Evolutionary conservation across 2,797 vertebrate genomes (phyloP).

Genomic region (Sebastes trivittatus): DNA sequence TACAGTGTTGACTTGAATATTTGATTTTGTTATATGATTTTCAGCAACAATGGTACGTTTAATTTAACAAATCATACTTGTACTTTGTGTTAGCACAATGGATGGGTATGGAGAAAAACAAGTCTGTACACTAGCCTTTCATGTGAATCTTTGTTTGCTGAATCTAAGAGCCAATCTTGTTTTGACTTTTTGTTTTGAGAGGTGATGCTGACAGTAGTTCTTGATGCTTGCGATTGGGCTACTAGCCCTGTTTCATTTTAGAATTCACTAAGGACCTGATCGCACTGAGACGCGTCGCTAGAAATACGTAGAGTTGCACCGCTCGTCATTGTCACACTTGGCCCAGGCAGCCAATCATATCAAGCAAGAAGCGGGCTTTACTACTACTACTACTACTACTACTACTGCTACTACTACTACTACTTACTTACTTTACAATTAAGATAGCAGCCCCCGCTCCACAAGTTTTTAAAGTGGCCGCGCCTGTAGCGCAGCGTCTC

Average conservation of each 20-base stretch:
- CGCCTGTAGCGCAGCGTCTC: rapidly evolving
- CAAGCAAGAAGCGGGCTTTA: no score
- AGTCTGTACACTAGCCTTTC: not conserved
- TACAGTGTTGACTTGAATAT: conserved; percentile 3
- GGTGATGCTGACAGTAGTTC: not conserved
- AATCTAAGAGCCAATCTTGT: not conserved
- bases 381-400: no score
- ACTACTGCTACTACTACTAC: no score
- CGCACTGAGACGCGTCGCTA: no score
- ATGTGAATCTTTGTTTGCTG: conserved; percentile 3
- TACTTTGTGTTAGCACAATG: conserved; percentile 4
- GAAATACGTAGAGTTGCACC: no score
- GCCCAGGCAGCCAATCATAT: no score
- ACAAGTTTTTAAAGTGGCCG: no score
- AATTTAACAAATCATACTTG: not conserved
- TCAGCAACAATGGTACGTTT: not conserved
- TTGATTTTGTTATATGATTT: not conserved
- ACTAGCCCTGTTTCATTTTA: not conserved
- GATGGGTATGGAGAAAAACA: not conserved
- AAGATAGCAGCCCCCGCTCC: no score
- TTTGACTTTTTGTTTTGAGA: not conserved
- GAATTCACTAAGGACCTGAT: no score
- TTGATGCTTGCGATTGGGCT: not conserved
- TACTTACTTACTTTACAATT: no score
- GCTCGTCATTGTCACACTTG: no score